Evolutionary conservation across 1,140 invertebrate genomes (phyloP).

Genomic region (Macrotrachela quadricornifera): DNA sequence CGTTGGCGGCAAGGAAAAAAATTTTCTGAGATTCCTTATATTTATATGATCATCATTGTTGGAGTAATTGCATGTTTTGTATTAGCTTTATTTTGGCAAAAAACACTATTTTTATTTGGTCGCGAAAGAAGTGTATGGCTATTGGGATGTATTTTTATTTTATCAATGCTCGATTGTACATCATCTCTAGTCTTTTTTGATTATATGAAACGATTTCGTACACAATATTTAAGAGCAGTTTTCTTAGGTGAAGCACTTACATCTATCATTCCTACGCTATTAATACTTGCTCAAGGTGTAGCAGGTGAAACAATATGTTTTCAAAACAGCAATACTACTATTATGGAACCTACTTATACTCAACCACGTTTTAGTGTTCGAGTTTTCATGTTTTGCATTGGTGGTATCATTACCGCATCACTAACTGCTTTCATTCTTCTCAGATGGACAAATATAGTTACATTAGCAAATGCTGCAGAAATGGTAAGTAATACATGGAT

Average conservation of each 20-base stretch:
- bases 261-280: conserved; percentile 59
- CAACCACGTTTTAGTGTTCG: background rate
- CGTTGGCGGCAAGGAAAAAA: too few relatives aligned
- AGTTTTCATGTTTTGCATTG: background rate
- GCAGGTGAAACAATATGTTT: conserved; percentile 30
- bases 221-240: conserved; percentile 44
- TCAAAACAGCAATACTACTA: too few relatives aligned
- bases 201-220: conserved; percentile 57
- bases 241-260: conserved; percentile 55
- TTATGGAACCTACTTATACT: too few relatives aligned
- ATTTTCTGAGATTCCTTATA: background rate
- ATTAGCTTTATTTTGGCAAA: background rate
- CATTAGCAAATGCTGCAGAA: background rate
- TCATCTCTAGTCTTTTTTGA: conserved; percentile 73
- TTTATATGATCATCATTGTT: background rate
- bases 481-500: too few relatives aligned
- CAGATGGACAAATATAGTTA: background rate
- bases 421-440: background rate
- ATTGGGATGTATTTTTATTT: conserved; percentile 49
- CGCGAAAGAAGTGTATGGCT: conserved; percentile 21
- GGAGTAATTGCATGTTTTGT: background rate
- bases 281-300: conserved; percentile 55
- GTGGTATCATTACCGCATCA: background rate
- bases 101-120: background rate
- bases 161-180: conserved; percentile 66